Evolutionary conservation across 1,140 invertebrate species (phyloP).

Genomic region (Eupristina koningsbergeri): DNA sequence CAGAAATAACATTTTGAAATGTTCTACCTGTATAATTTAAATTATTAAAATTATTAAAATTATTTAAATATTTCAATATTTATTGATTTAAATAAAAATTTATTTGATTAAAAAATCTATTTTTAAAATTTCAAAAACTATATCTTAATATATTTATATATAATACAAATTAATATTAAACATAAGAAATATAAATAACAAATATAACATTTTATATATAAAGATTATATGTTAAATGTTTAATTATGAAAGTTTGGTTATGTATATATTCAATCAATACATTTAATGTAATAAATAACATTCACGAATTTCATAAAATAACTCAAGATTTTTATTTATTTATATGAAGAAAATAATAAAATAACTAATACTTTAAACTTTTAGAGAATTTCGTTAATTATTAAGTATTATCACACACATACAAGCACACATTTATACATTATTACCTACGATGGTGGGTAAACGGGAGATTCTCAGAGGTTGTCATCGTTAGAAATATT

Average conservation of each 20-base stretch:
- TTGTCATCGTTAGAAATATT: background rate
- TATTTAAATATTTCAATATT: too few species aligned
- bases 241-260: background rate
- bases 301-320: background rate
- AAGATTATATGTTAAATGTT: background rate
- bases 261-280: background rate
- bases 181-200: background rate
- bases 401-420: background rate
- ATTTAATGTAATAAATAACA: background rate
- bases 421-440: background rate
- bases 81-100: too few species aligned
- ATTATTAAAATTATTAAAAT: background rate
- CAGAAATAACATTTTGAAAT: background rate
- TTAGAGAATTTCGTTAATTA: background rate
- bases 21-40: background rate
- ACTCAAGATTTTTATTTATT: background rate
- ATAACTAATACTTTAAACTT: background rate
- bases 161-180: background rate
- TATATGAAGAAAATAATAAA: background rate
- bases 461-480: background rate
- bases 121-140: background rate
- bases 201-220: background rate
- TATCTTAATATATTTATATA: background rate
- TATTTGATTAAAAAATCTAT: too few species aligned
- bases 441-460: background rate